Evolutionary conservation across 2,797 vertebrate genomes (phyloP).

Genomic region (Manis crassicaudata): DNA sequence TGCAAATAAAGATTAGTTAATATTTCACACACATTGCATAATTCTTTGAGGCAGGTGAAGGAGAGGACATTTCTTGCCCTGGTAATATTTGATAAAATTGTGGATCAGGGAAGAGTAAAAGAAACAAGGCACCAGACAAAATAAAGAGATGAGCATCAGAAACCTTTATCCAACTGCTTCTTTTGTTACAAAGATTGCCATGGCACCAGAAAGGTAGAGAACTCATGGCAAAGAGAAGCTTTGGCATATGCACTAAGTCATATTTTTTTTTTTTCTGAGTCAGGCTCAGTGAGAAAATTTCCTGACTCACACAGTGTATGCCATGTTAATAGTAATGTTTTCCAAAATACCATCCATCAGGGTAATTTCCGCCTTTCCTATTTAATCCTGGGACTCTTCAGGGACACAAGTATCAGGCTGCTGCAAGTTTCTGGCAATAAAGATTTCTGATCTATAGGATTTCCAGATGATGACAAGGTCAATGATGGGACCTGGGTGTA

Average conservation of each 20-base stretch:
- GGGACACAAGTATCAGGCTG: not conserved
- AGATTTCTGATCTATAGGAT: not conserved
- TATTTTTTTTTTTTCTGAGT: not conserved
- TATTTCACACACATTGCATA: not conserved
- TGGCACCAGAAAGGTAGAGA: not conserved
- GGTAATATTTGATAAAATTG: not conserved
- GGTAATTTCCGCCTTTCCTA: not conserved
- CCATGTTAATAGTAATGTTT: not conserved
- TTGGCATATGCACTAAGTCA: no score
- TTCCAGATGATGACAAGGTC: not conserved
- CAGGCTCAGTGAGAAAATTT: not conserved
- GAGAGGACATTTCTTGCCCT: not conserved
- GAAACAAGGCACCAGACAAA: not conserved
- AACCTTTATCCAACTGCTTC: not conserved
- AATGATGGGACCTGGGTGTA: not conserved
- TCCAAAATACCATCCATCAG: not conserved
- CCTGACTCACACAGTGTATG: not conserved
- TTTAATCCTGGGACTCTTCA: not conserved
- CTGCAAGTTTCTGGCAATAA: not conserved
- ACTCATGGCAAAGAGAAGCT: not conserved
- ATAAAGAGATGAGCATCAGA: not conserved
- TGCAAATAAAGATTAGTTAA: not conserved
- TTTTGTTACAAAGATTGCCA: slow-evolving; percentile 31
- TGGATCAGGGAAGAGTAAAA: not conserved
- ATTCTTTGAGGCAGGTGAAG: not conserved